Base-by-base conservation (phyloP, 2,113 vertebrate genomes). In the Rhea pennata region DNA sequence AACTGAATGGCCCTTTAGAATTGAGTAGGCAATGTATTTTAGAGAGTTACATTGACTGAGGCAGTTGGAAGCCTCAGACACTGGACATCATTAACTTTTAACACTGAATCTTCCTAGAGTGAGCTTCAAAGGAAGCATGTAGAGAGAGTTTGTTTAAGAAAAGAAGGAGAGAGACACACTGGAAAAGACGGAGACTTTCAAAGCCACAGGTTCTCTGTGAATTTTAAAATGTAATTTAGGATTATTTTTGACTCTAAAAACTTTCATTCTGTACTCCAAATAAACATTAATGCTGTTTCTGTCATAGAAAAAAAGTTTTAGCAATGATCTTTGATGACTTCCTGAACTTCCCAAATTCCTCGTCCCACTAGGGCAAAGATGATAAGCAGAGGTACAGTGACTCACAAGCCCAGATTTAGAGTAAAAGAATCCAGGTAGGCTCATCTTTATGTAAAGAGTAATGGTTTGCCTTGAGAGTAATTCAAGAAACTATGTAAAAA, bases 21-120 rank as follows among this genome's bases (percentile, higher is more conserved):
- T 4, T 72, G 46, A 84, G 69, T 15, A 78, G 16, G 6, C 9
- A 76, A 15, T 1, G 0, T 54, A 5, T 82, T 90, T 90, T 46
- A 66, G 65, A 67, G 14, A 64, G 22, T 22, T 85, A 4, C 58
- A 42, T 82, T 82, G 67, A 39, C n/a, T 59, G 91, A 85, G 54
- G 48, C 8, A 81, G 54, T 75, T 21, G 51, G 77, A 84, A 92
- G 15, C 3, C 46, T 87, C 36, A 78, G 87, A 26, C 51, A 81
- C 27, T 20, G 26, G 39, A 78, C 65, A 89, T 94, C 65, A 89
- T 94, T 91, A 96, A 92, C 84, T 92, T 96, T 95, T 91, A 95
- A 89, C 65, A 84, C 5, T 33, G 54, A 91, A 13, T 26, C 77
- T 89, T 56, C 59, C 87, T 39, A 15, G 36, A 78, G 56, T 39